Evolutionary conservation across 2,888 invertebrate genomes (phyloP), one percentile per base, ranked within the genome.

Genomic region (Folsomia manolachei): DNA sequence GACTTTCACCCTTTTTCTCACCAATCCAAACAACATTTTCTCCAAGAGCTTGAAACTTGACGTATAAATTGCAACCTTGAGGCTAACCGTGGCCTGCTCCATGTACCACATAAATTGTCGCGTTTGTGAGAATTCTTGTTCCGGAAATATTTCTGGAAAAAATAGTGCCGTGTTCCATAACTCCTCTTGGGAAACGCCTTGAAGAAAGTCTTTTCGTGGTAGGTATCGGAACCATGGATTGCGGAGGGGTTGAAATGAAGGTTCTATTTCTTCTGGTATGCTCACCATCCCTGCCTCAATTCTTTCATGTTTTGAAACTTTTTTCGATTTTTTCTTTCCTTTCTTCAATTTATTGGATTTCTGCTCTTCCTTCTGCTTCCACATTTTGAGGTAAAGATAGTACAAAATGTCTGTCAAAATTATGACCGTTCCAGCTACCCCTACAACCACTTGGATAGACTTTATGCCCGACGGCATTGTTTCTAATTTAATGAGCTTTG

Each of bases 151-250:
- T 61, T 76, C 74, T 4, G 76, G 76, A 60, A 75, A 76, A 39
- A 75, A 75, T 1, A 76, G 14, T 1, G 27, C 74, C 18, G 73
- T 71, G 51, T 76, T 76, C 76, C 76, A 76, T 1, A 70, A 2
- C 4, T 72, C 56, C 25, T 68, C 63, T 2, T 72, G 60, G 0
- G 53, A 19, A 11, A 63, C 11, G 4, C 7, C 4, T 24, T 62
- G 23, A 4, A 4, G 62, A 7, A 14, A 24, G 14, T 14, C 25
- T 14, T 23, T 62, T 19, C 62, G 23, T 7, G 14, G 14, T 24
- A 62, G 24, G n/a, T 56, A n/a, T 14, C 56, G 18, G 21, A 14
- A 56, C 56, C 56, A 56, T n/a, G n/a, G n/a, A n/a, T n/a, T n/a
- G n/a, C n/a, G n/a, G 11, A 51, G 9, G 11, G 51, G 9, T 51